Evolutionary conservation across 2,113 vertebrate species (phyloP), one percentile per base, ranked within the genome.

Genomic region (Trogon surrucura): DNA sequence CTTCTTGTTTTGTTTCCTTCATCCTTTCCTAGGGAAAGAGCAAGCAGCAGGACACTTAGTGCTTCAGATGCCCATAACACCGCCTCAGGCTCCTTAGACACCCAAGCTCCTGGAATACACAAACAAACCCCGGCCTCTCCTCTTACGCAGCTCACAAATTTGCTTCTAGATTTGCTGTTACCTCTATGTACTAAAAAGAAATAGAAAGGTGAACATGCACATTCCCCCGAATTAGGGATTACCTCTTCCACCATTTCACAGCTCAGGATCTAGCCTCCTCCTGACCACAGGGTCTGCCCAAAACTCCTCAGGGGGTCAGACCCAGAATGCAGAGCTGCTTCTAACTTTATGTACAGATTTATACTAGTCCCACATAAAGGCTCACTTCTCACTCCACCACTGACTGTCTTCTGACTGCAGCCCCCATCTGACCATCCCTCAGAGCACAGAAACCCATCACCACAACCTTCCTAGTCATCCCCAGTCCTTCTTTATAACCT

Each of bases 391-490:
- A 45, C 16, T 65, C 71, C 57, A 48, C 21, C 0, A 0, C 77
- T 13, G 41, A 23, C 21, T 6, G 53, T 53, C n/a, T 12, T 62
- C 60, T 34, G 29, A 14, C 5, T 10, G 13, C 44, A 87, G 30
- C 3, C 4, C 9, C 13, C 61, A 41, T 3, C 1, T 7, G 11
- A 3, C 0, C 36, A 45, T 7, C 26, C 8, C 25, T 8, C 19
- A 23, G 19, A 54, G 8, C 51, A 75, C 26, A 79, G 13, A 57
- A 0, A 45, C 2, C 1, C 23, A 21, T 0, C 13, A 16, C 2
- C 10, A 72, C 0, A 0, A 4, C 6, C 32, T 66, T 36, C 25
- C 2, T 2, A 0, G 0, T 0, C 0, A 0, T 5, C 11, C 6
- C n/a, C 53, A 11, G 75, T 48, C 30, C 69, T 51, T 41, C 36